Evolutionary conservation across 2,113 vertebrate species (phyloP).

Genomic region (Phycodurus eques): DNA sequence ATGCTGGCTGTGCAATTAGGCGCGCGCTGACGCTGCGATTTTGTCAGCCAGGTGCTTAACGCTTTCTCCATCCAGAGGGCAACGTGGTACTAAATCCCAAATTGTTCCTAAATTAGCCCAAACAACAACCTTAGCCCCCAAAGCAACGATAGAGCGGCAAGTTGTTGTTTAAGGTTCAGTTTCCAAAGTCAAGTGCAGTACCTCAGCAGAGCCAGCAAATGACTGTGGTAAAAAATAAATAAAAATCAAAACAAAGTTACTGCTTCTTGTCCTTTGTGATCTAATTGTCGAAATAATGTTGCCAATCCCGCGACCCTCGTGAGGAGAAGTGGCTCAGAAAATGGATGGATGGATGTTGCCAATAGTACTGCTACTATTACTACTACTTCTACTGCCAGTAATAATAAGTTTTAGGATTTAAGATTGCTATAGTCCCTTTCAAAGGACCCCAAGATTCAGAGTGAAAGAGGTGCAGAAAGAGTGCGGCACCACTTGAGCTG

Average conservation of each 20-base stretch:
- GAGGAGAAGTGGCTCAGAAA: no score
- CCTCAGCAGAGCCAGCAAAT: not conserved
- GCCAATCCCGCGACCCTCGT: no score
- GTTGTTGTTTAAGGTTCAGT: not conserved
- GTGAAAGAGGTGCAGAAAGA: not conserved
- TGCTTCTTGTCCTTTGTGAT: no score
- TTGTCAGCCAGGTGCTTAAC: conserved; percentile 58
- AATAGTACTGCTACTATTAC: no score
- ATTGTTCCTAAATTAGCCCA: conserved; percentile 26
- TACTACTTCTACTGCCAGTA: no score
- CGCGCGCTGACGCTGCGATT: conserved; percentile 55
- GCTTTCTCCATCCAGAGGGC: conserved; percentile 42
- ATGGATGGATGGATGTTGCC: no score
- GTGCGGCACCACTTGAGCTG: no score
- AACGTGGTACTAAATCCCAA: conserved; percentile 19
- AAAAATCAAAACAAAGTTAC: no score
- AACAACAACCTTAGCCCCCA: not conserved
- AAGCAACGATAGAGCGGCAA: not conserved
- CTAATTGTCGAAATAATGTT: no score
- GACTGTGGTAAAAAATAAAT: not conserved
- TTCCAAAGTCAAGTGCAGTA: not conserved
- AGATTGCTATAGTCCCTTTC: no score
- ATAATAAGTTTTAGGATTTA: no score
- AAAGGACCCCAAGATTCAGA: not conserved
- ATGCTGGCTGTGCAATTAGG: conserved; percentile 53